Evolutionary conservation across 2,797 vertebrate species (phyloP).

Genomic region (Protonibea diacanthus): DNA sequence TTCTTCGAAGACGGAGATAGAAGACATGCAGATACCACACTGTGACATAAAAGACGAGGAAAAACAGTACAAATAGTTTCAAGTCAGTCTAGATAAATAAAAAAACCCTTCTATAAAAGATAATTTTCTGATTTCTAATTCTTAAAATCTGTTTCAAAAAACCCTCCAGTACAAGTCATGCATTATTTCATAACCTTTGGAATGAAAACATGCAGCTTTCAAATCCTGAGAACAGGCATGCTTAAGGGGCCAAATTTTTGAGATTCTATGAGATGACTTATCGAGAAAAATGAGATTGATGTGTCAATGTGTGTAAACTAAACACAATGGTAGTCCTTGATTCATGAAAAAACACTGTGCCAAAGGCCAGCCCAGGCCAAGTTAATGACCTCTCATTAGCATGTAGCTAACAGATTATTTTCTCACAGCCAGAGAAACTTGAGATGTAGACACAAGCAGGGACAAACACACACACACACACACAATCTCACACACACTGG

Average conservation of each 20-base stretch:
- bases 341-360: constrained; percentile 20
- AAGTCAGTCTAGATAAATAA: background rate
- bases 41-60: constrained; percentile 71
- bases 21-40: constrained; percentile 99
- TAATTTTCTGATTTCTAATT: background rate
- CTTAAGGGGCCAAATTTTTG: background rate
- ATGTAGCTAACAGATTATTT: constrained; percentile 33
- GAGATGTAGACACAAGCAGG: constrained; percentile 19
- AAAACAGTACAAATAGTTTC: background rate
- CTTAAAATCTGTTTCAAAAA: constrained; percentile 18
- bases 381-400: constrained; percentile 25
- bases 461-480: constrained; percentile 10
- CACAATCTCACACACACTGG: constrained; percentile 31
- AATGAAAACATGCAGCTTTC: background rate
- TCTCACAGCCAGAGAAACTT: constrained; percentile 38
- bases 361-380: constrained; percentile 11
- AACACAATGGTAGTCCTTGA: background rate
- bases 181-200: background rate
- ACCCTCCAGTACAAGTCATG: background rate
- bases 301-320: background rate
- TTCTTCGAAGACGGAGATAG: constrained; percentile 96
- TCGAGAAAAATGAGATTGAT: background rate
- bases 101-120: background rate
- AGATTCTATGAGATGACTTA: background rate
- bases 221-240: background rate